A percentile compares a stretch with the other conserved stretches of the same genome.
These are phyloP conservation scores for Oryzias sinensis DNA, from an alignment of 2,797 vertebrate genomes.

Conservation along the genomic window DNA sequence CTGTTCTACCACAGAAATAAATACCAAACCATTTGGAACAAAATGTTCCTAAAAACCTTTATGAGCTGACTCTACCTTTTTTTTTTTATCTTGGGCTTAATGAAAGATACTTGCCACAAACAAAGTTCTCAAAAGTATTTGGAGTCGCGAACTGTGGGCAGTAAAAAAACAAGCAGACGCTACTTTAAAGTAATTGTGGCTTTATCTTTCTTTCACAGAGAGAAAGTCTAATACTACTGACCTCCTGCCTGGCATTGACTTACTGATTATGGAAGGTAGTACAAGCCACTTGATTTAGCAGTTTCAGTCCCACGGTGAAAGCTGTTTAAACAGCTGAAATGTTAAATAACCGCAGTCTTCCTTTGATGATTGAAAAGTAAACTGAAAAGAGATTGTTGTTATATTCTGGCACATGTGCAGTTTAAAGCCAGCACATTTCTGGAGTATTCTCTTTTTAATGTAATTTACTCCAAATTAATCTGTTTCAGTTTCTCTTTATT, in stretches of 20 bases:
- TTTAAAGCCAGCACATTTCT: too few relatives aligned
- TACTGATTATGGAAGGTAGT: constrained; percentile 96
- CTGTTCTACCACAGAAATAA: too few relatives aligned
- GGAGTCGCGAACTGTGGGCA: constrained; percentile 8
- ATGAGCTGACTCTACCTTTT: background rate
- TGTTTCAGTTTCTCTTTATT: too few relatives aligned
- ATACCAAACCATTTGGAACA: too few relatives aligned
- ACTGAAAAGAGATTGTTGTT: too few relatives aligned
- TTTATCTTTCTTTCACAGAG: constrained; percentile 86
- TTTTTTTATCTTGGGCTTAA: background rate
- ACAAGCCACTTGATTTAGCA: constrained; percentile 63
- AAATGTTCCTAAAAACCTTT: too few relatives aligned
- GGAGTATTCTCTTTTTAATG: too few relatives aligned
- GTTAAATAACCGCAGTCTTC: too few relatives aligned
- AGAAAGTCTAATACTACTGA: constrained; percentile 89
- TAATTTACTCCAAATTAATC: too few relatives aligned
- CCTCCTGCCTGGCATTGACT: constrained; percentile 94
- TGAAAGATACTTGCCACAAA: background rate
- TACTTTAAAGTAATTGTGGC: constrained; percentile 75
- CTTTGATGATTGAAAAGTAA: too few relatives aligned
- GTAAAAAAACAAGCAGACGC: constrained; percentile 9
- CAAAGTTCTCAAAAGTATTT: background rate
- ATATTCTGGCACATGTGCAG: too few relatives aligned
- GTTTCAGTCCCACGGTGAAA: constrained; percentile 10
- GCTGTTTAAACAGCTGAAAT: background rate